Evolutionary conservation across 92 coral and sea anemone genomes (phyloP).

Genomic region (Phenganax subtilis): DNA sequence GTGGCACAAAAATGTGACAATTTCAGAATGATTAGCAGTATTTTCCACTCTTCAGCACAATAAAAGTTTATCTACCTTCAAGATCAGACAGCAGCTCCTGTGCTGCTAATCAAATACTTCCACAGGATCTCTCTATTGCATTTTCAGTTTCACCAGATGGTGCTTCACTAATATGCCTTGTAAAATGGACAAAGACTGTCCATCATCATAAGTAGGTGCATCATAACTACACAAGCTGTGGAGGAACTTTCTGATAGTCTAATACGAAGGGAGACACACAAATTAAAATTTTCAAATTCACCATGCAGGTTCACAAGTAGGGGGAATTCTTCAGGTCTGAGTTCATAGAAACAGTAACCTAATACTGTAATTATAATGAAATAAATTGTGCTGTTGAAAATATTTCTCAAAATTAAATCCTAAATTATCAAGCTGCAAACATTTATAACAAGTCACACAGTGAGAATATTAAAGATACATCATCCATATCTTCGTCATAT

Average conservation of each 20-base stretch:
- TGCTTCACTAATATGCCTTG: slow-evolving; percentile 33
- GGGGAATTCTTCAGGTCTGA: background rate
- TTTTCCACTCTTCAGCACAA: too few relatives aligned
- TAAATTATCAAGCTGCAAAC: too few relatives aligned
- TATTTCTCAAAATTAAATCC: too few relatives aligned
- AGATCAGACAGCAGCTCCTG: slow-evolving; percentile 34
- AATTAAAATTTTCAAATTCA: background rate
- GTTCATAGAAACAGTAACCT: background rate
- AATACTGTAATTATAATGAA: too few relatives aligned
- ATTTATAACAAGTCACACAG: too few relatives aligned
- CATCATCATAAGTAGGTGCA: background rate
- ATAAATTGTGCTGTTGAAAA: too few relatives aligned
- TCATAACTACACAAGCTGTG: background rate
- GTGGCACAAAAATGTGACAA: too few relatives aligned
- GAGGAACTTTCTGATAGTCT: background rate
- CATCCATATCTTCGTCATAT: background rate
- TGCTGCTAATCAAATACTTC: slow-evolving; percentile 29
- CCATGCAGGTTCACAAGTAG: background rate
- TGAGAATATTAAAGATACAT: background rate
- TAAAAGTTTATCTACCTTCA: background rate
- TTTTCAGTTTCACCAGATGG: slow-evolving; percentile 31
- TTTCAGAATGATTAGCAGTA: too few relatives aligned
- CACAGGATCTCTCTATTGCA: slow-evolving; percentile 43
- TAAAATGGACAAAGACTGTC: slow-evolving; percentile 39
- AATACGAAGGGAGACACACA: background rate